Conservation (phyloP, 2,113 vertebrate species). For the Pteronura brasiliensis region DNA sequence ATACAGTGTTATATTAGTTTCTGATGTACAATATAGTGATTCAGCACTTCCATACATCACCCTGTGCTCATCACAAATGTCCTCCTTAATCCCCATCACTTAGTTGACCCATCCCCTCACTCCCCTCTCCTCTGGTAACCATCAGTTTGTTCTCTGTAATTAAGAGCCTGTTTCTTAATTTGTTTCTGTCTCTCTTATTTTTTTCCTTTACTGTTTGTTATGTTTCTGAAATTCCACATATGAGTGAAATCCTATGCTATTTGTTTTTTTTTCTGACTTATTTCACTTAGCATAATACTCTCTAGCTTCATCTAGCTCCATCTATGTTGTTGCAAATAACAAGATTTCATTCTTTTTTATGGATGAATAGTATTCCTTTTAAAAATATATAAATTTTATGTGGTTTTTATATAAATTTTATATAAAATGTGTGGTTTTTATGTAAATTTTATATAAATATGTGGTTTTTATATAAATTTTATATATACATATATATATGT, state of each 20-base stretch:
- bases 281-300: neutral
- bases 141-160: neutral
- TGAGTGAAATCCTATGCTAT: neutral
- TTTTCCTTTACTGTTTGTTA: neutral
- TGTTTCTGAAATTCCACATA: neutral
- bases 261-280: neutral
- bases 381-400: too few species aligned
- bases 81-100: neutral
- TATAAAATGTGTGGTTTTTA: too few species aligned
- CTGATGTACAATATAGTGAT: neutral
- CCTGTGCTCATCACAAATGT: neutral
- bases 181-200: neutral
- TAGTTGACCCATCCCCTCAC: neutral
- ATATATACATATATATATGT: too few species aligned
- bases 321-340: neutral
- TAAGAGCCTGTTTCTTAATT: neutral
- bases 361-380: neutral
- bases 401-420: too few species aligned
- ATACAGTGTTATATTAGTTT: neutral
- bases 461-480: too few species aligned
- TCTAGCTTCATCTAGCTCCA: neutral
- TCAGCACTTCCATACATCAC: neutral
- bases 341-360: neutral
- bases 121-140: neutral
- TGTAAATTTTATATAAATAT: too few species aligned